These are phyloP conservation scores for Phycodurus eques DNA, from an alignment of 2,113 vertebrate species.

Conservation along the genomic window DNA sequence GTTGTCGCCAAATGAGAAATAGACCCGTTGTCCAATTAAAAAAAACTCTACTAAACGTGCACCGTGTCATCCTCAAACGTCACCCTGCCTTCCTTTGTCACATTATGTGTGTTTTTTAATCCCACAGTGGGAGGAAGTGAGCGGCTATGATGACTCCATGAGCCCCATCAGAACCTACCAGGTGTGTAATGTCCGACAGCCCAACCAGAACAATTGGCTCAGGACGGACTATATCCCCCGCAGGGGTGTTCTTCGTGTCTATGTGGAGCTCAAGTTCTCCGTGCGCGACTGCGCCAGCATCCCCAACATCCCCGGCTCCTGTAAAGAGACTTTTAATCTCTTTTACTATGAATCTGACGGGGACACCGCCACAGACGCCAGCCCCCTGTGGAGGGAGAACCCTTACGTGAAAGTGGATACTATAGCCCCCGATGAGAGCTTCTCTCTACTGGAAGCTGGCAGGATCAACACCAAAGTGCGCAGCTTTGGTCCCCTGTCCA, in stretches of 20 bases:
- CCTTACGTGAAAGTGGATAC: slow-evolving; percentile 99
- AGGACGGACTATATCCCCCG: slow-evolving; percentile 91
- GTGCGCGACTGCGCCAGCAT: slow-evolving; percentile 97
- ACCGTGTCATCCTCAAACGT: neutral
- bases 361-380: slow-evolving; percentile 84
- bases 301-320: slow-evolving; percentile 96
- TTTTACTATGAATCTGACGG: slow-evolving; percentile 96
- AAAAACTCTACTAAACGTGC: slow-evolving; percentile 7
- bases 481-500: slow-evolving; percentile 96
- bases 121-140: slow-evolving; percentile 97
- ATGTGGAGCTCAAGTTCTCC: slow-evolving; percentile 97
- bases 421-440: slow-evolving; percentile 95
- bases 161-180: slow-evolving; percentile 99
- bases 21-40: neutral
- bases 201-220: slow-evolving; percentile 99
- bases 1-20: slow-evolving; percentile 9
- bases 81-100: slow-evolving; percentile 5
- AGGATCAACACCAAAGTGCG: slow-evolving; percentile 96
- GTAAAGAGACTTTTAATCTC: slow-evolving; percentile 99
- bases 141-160: slow-evolving; percentile 94
- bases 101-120: slow-evolving; percentile 20
- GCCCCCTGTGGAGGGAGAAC: slow-evolving; percentile 96
- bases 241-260: slow-evolving; percentile 87
- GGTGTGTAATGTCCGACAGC: slow-evolving; percentile 90
- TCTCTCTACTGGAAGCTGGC: slow-evolving; percentile 88